Percentiles rank a stretch among this genome's conserved stretches.
These are phyloP conservation scores for Cryptotis parvus DNA, from an alignment of 2,113 vertebrate species.

Conservation along the genomic window DNA sequence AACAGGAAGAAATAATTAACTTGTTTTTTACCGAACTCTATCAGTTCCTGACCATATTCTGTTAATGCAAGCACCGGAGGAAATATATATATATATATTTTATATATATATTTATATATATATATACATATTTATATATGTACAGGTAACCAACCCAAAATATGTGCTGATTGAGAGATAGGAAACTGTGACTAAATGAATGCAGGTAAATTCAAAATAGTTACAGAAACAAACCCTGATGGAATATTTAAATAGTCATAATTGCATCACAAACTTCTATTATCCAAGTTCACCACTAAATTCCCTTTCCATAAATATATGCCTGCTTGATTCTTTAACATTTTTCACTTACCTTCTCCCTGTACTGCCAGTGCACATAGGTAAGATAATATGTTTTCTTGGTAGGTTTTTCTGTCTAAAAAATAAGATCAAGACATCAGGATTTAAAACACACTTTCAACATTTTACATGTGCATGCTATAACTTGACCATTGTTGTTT, in stretches of 20 bases:
- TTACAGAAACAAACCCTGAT: conserved; percentile 56
- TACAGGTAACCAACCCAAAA: conserved; percentile 83
- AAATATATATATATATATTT: too few species aligned
- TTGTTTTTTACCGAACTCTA: conserved; percentile 80
- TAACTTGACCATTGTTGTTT: conserved; percentile 84
- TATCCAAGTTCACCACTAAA: conserved; percentile 63
- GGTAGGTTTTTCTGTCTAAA: conserved; percentile 68
- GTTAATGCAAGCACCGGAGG: conserved; percentile 78
- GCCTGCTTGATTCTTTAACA: neutral
- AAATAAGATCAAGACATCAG: conserved; percentile 77
- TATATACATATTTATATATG: too few species aligned
- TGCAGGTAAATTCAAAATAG: conserved; percentile 80
- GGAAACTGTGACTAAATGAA: conserved; percentile 82
- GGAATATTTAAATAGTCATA: conserved; percentile 44
- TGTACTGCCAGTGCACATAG: neutral
- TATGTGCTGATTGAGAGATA: conserved; percentile 80
- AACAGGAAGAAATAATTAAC: conserved; percentile 84
- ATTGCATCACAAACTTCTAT: conserved; percentile 46
- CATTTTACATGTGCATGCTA: conserved; percentile 67
- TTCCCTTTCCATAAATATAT: conserved; percentile 77
- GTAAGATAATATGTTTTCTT: conserved; percentile 66
- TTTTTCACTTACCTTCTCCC: neutral
- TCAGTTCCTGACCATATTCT: conserved; percentile 78
- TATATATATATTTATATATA: too few species aligned
- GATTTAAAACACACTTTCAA: conserved; percentile 63